Base-by-base conservation (phyloP, 2,797 vertebrate genomes). In the Pogonophryne albipinna region DNA sequence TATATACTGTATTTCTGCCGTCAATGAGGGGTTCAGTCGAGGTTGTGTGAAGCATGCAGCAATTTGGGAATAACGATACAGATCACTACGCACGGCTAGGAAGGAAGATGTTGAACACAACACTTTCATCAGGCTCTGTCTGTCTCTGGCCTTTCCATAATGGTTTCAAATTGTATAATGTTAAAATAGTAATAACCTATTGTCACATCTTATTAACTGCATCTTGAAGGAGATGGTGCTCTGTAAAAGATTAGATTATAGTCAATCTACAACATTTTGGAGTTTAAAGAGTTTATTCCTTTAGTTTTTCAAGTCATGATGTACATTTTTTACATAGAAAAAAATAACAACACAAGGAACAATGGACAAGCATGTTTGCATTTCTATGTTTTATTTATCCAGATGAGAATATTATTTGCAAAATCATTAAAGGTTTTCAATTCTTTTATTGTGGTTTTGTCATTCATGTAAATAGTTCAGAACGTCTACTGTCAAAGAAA, bases 381-480 rank as follows among this genome's bases (percentile, higher is more conserved):
- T 94, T 96, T 97, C 95, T 89, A 95, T 92, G 90, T 96, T 96
- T 96, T 95, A 96, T 96, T 96, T 95, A 96, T 92, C 86, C 89
- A 92, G 87, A 93, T 88, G 94, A 96, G 93, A 95, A 92, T 95
- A 95, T 97, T 95, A 95, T 97, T 97, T 97, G 94, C 94, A 79
- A 96, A 94, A 94, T 93, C 94, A 98, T 97, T 97, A 98, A 97
- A 98, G 96, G 95, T 95, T 95, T 95, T 95, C 72, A 52, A 95
- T 96, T 97, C 94, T 95, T 96, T 96, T 93, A 92, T 91, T 82
- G 71, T 84, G 49, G 0, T 67, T 57, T 62, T 51, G 9, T 51
- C 52, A 51, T 71, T 71, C 41, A 49, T 59, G 6, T 46, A 34
- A 27, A 46, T 44, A 27, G n/a, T 14, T 53, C 49, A 45, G 19